Evolutionary conservation across 2,113 vertebrate genomes (phyloP).

Genomic region (Zeus faber): DNA sequence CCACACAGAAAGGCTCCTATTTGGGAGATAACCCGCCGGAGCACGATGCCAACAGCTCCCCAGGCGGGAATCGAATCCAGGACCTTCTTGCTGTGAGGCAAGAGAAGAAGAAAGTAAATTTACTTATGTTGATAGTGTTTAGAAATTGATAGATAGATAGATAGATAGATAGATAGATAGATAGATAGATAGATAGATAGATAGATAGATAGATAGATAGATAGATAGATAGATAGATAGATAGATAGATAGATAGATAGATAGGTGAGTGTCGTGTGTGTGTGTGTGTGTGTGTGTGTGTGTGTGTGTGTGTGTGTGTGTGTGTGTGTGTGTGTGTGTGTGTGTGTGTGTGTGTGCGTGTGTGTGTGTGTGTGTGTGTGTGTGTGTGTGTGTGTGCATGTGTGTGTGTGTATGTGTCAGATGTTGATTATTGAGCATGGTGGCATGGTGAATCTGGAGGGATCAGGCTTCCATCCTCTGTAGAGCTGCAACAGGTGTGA

Average conservation of each 20-base stretch:
- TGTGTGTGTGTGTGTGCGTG: slow-evolving; percentile 22
- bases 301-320: background rate
- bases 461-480: slow-evolving; percentile 15
- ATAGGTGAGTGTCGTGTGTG: background rate
- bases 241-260: background rate
- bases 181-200: too few species aligned
- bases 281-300: background rate
- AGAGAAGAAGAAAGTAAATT: too few species aligned
- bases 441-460: slow-evolving; percentile 41
- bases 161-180: background rate
- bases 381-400: slow-evolving; percentile 1
- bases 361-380: slow-evolving; percentile 23
- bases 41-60: too few species aligned
- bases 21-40: too few species aligned
- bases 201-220: background rate
- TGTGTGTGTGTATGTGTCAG: slow-evolving; percentile 33
- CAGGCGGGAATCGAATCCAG: too few species aligned
- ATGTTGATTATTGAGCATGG: slow-evolving; percentile 38
- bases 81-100: too few species aligned
- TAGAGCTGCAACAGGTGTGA: slow-evolving; percentile 14
- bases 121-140: too few species aligned
- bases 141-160: too few species aligned
- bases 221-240: background rate
- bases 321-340: slow-evolving; percentile 10
- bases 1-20: too few species aligned